Conservation (phyloP, 2,113 vertebrate genomes). For the Brachionichthys hirsutus region DNA sequence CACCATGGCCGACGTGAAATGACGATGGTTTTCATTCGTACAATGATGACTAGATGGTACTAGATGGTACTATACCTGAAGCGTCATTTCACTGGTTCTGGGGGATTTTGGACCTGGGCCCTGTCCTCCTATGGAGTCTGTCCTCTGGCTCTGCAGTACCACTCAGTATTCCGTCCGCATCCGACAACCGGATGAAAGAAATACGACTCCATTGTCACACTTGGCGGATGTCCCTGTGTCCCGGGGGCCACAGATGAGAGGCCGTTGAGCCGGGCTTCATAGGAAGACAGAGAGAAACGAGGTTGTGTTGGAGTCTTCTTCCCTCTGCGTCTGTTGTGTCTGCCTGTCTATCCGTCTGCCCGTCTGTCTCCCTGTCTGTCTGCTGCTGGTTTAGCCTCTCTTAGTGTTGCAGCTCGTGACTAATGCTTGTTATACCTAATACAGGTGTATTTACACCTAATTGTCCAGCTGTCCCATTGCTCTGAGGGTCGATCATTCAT, state of each 20-base stretch:
- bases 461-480: slow-evolving; percentile 20
- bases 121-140: slow-evolving; percentile 1
- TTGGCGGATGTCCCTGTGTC: slow-evolving; percentile 73
- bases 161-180: slow-evolving; percentile 78
- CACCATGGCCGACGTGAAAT: too few relatives aligned
- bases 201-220: slow-evolving; percentile 77
- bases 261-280: slow-evolving; percentile 9
- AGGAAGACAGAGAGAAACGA: slow-evolving; percentile 22
- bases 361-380: too few relatives aligned
- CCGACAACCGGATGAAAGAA: slow-evolving; percentile 62
- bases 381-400: too few relatives aligned
- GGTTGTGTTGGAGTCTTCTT: slow-evolving; percentile 8
- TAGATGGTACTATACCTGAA: too few relatives aligned
- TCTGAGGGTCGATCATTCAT: slow-evolving; percentile 45
- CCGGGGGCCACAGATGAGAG: slow-evolving; percentile 26
- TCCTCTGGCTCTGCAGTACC: slow-evolving; percentile 69
- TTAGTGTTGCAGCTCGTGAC: too few relatives aligned
- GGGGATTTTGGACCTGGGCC: neutral
- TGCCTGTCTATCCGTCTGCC: too few relatives aligned
- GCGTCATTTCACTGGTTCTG: too few relatives aligned
- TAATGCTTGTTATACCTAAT: slow-evolving; percentile 8
- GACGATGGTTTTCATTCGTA: too few relatives aligned
- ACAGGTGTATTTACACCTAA: slow-evolving; percentile 16
- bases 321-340: neutral
- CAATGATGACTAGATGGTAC: too few relatives aligned